These are phyloP conservation scores for Callorhinus ursinus DNA, from an alignment of 2,113 vertebrate genomes.

Conservation along the genomic window DNA sequence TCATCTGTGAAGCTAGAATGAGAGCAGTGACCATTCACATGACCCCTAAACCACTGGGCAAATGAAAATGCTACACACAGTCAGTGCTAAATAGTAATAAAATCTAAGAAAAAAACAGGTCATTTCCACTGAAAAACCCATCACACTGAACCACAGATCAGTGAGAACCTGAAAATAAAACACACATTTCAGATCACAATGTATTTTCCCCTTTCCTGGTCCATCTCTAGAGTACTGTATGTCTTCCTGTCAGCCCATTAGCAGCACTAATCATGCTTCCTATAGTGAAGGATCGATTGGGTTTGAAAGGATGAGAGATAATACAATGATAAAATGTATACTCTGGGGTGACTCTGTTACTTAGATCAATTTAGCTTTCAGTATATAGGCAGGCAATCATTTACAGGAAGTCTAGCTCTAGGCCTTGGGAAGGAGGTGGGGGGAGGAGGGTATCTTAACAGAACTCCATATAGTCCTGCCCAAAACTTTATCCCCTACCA, in stretches of 20 bases:
- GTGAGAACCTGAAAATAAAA: constrained; percentile 56
- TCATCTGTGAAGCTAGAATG: constrained; percentile 32
- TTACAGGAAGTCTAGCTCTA: constrained; percentile 27
- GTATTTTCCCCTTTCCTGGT: constrained; percentile 9
- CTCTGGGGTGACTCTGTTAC: constrained; percentile 66
- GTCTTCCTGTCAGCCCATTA: constrained; percentile 65
- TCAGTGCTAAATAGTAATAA: constrained; percentile 29
- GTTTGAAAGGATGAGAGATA: constrained; percentile 78
- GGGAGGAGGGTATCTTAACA: neutral
- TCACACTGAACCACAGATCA: constrained; percentile 11
- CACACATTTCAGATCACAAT: constrained; percentile 6
- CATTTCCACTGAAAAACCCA: constrained; percentile 34
- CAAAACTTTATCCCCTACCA: neutral
- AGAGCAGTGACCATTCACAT: neutral
- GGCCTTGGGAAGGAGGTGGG: neutral
- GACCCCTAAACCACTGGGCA: neutral
- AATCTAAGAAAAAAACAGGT: neutral
- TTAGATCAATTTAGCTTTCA: constrained; percentile 77
- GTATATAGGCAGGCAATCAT: constrained; percentile 50
- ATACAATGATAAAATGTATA: constrained; percentile 79
- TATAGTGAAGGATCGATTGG: constrained; percentile 59
- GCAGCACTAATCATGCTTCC: constrained; percentile 69
- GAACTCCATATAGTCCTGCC: neutral
- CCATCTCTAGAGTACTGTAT: neutral
- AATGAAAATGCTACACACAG: neutral